Conservation (phyloP, 2,888 invertebrate genomes). For the Hemicrepidius hirtus region DNA sequence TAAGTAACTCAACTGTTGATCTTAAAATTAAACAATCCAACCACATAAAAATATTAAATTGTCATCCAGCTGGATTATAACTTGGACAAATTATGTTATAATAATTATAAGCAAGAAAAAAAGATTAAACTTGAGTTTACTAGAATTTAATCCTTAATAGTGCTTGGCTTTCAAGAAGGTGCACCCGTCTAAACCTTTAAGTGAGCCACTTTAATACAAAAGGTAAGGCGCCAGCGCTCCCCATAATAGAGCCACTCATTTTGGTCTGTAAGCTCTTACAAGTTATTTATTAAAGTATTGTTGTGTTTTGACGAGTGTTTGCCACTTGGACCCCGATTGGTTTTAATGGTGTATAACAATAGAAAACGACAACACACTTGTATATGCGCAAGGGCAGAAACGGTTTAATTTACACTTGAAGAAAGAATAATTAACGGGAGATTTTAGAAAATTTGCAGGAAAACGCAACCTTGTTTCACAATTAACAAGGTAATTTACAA, state of each 20-base stretch:
- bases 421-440: conserved; percentile 33
- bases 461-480: conserved; percentile 50
- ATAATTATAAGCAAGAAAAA: too few relatives aligned
- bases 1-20: too few relatives aligned
- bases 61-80: too few relatives aligned
- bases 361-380: conserved; percentile 12
- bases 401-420: conserved; percentile 15
- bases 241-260: conserved; percentile 44
- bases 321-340: conserved; percentile 28
- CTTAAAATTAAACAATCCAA: too few relatives aligned
- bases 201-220: conserved; percentile 38
- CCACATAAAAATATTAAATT: too few relatives aligned
- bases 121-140: neutral
- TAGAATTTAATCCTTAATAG: conserved; percentile 1
- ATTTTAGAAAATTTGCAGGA: conserved; percentile 43
- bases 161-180: conserved; percentile 12
- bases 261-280: conserved; percentile 39
- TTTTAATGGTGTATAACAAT: conserved; percentile 20
- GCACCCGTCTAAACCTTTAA: conserved; percentile 28
- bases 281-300: conserved; percentile 29
- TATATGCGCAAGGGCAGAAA: conserved; percentile 25
- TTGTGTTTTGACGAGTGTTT: conserved; percentile 33
- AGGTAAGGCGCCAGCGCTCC: conserved; percentile 42
- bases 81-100: too few relatives aligned
- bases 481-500: conserved; percentile 49